A percentile compares a stretch with the other conserved stretches of the same genome.
phyloP scores from a whole-genome alignment of 2,888 invertebrate species.

The Brachyptera putata region DNA sequence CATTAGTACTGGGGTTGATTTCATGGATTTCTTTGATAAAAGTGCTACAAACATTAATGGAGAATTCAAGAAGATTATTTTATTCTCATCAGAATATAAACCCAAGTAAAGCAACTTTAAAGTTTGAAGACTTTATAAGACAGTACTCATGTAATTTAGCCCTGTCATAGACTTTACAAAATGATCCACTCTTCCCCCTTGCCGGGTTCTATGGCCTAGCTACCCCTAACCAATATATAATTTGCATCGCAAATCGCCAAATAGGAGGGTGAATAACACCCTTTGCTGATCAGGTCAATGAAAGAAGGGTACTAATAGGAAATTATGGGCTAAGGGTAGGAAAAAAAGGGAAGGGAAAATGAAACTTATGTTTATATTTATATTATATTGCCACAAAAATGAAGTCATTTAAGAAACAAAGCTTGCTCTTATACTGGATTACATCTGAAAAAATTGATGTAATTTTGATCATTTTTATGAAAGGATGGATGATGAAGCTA shows the following conservation, averaged over 20 bases:
- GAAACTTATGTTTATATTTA: too few species aligned
- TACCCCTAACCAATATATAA: too few species aligned
- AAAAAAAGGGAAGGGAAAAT: not conserved
- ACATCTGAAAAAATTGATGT: conserved; percentile 10
- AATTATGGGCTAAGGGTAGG: conserved; percentile 3
- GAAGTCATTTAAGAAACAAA: conserved; percentile 18
- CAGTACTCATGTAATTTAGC: not conserved
- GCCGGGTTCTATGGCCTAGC: not conserved
- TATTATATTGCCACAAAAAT: too few species aligned
- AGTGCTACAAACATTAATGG: too few species aligned
- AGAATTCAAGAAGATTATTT: too few species aligned
- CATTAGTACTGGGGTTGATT: not conserved
- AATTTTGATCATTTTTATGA: conserved; percentile 10
- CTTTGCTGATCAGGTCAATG: not conserved
- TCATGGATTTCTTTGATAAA: too few species aligned
- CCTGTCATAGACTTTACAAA: not conserved
- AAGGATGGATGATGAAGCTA: not conserved
- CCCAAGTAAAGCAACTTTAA: not conserved
- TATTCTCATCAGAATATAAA: too few species aligned
- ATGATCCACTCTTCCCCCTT: not conserved
- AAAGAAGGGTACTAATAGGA: conserved; percentile 6
- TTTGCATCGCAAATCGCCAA: conserved; percentile 15
- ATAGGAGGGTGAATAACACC: not conserved
- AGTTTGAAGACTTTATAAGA: too few species aligned
- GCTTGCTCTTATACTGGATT: conserved; percentile 12